Evolutionary conservation across 2,113 vertebrate genomes (phyloP).

Genomic region (Bombycilla garrulus): DNA sequence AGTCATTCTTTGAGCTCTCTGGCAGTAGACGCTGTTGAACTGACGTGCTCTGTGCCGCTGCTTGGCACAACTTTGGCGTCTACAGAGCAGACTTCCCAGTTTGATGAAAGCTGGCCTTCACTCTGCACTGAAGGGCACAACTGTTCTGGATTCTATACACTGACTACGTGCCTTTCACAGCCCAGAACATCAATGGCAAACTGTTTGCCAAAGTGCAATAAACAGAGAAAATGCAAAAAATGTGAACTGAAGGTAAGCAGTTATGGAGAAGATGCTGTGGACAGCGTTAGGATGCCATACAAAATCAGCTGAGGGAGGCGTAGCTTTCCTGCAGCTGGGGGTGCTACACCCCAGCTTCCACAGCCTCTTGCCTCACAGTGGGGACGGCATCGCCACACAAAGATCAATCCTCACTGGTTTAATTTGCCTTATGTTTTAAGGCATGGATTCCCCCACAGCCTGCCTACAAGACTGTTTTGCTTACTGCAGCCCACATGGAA

Average conservation of each 20-base stretch:
- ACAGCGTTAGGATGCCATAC: accelerated
- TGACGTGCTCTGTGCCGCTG: neutral
- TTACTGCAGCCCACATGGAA: neutral
- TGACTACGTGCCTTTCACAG: neutral
- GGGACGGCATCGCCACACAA: neutral
- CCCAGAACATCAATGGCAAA: neutral
- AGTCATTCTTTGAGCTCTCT: slow-evolving; percentile 26
- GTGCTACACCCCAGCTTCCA: neutral
- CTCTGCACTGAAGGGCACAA: neutral
- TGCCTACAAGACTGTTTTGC: neutral
- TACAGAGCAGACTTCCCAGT: neutral
- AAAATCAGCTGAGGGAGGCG: neutral
- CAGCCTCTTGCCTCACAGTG: accelerated
- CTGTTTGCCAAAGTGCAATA: neutral
- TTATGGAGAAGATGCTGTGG: neutral
- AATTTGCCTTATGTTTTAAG: neutral
- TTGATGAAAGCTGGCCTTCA: slow-evolving; percentile 1
- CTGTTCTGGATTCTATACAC: neutral
- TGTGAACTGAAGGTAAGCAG: neutral
- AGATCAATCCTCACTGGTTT: neutral
- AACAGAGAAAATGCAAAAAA: neutral
- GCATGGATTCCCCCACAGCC: neutral
- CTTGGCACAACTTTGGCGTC: neutral
- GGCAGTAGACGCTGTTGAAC: neutral
- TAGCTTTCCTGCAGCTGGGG: neutral